These are phyloP conservation scores for Notocelia uddmanniana DNA, from an alignment of 2,888 invertebrate genomes.

Conservation along the genomic window DNA sequence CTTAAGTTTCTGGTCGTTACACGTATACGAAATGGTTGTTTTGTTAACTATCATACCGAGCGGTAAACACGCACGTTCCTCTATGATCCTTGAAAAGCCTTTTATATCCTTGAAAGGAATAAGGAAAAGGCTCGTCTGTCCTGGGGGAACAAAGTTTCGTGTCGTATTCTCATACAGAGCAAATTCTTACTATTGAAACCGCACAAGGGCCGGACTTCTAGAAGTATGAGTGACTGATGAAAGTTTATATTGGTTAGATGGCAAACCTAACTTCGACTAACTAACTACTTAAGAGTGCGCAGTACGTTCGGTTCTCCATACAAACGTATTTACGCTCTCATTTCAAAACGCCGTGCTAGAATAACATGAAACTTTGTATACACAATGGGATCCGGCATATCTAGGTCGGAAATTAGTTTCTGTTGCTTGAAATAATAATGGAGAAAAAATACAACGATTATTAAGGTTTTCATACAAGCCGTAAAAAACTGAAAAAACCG, in stretches of 20 bases:
- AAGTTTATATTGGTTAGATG: constrained; percentile 2
- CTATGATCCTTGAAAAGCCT: constrained; percentile 57
- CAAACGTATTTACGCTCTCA: no score
- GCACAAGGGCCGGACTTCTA: constrained; percentile 43
- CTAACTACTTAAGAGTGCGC: neutral
- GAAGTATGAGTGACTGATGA: constrained; percentile 29
- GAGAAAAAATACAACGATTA: no score
- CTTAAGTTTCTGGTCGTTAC: constrained; percentile 24
- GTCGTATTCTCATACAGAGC: constrained; percentile 55
- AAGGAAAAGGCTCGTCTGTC: constrained; percentile 57
- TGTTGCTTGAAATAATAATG: no score
- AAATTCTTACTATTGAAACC: constrained; percentile 50
- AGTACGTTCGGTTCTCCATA: no score
- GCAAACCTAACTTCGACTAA: neutral
- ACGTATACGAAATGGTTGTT: constrained; percentile 50
- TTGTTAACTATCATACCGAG: constrained; percentile 50
- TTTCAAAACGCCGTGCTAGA: no score
- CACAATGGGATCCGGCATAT: no score
- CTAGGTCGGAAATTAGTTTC: no score
- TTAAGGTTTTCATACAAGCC: no score
- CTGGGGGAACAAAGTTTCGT: constrained; percentile 57
- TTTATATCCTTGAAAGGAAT: constrained; percentile 57
- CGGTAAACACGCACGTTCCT: constrained; percentile 52
- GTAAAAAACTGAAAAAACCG: no score
- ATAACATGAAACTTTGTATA: no score